A percentile compares a stretch with the other conserved stretches of the same genome.
These are phyloP conservation scores for Phoxinus dragarum DNA, from an alignment of 2,797 vertebrate genomes.

Conservation along the genomic window DNA sequence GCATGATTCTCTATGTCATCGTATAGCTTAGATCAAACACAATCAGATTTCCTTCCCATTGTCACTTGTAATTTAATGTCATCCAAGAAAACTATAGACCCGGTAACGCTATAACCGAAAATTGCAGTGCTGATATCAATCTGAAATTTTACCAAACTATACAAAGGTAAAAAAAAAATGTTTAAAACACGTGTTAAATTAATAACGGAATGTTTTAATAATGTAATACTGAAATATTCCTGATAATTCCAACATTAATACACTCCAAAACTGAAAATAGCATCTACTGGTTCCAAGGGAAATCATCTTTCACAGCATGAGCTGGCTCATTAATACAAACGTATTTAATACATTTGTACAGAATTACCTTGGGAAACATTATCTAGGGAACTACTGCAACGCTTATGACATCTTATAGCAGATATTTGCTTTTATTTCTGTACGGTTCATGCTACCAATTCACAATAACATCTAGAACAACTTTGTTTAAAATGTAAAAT, in stretches of 20 bases:
- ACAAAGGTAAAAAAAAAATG: not conserved
- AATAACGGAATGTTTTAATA: not conserved
- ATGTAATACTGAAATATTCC: not conserved
- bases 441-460: not conserved
- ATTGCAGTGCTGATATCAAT: not conserved
- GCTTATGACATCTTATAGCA: not conserved
- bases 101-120: not conserved
- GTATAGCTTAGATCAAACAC: slow-evolving; percentile 6
- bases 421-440: not conserved
- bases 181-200: not conserved
- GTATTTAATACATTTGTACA: slow-evolving; percentile 23
- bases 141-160: slow-evolving; percentile 1
- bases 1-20: slow-evolving; percentile 9
- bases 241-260: not conserved
- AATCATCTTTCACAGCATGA: slow-evolving; percentile 5
- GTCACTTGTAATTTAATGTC: not conserved
- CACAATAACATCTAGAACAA: not conserved
- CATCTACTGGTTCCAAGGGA: slow-evolving; percentile 11
- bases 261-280: slow-evolving; percentile 5
- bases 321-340: slow-evolving; percentile 15
- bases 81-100: not conserved
- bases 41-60: not conserved
- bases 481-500: not conserved
- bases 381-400: not conserved
- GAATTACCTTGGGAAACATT: slow-evolving; percentile 2